These are phyloP conservation scores for Pangasianodon gigas DNA, from an alignment of 2,113 vertebrate species.

Conservation along the genomic window DNA sequence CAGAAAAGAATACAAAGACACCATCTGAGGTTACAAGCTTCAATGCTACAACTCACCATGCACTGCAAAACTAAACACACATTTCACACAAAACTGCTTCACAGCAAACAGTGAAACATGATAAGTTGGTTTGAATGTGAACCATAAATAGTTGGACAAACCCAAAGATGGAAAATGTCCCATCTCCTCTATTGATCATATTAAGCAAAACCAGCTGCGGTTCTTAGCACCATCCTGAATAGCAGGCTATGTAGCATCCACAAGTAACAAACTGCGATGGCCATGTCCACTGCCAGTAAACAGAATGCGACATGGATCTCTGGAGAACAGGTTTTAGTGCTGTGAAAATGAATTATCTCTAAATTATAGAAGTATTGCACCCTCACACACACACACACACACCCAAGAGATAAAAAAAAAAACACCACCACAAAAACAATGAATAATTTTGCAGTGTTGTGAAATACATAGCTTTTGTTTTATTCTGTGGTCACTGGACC, in stretches of 20 bases:
- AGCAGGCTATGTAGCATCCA: neutral
- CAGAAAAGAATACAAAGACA: neutral
- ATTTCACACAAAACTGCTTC: neutral
- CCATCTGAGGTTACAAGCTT: neutral
- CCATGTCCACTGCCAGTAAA: neutral
- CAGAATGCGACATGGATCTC: neutral
- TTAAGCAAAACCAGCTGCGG: neutral
- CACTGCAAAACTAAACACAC: neutral
- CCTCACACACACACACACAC: neutral
- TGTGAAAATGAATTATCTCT: neutral
- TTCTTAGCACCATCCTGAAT: neutral
- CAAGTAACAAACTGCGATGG: neutral
- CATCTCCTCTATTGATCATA: neutral
- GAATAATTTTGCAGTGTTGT: neutral
- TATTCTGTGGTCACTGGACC: slow-evolving; percentile 11
- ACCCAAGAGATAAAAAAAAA: neutral
- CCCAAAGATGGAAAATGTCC: neutral
- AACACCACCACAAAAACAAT: neutral
- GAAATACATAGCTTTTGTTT: neutral
- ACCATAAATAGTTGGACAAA: neutral
- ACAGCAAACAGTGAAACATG: neutral
- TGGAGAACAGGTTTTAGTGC: neutral
- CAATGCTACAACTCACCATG: neutral
- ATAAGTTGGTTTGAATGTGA: neutral
- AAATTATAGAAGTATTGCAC: neutral